Base-by-base conservation (phyloP, 2,797 vertebrate species). In the Apogon talboti region DNA sequence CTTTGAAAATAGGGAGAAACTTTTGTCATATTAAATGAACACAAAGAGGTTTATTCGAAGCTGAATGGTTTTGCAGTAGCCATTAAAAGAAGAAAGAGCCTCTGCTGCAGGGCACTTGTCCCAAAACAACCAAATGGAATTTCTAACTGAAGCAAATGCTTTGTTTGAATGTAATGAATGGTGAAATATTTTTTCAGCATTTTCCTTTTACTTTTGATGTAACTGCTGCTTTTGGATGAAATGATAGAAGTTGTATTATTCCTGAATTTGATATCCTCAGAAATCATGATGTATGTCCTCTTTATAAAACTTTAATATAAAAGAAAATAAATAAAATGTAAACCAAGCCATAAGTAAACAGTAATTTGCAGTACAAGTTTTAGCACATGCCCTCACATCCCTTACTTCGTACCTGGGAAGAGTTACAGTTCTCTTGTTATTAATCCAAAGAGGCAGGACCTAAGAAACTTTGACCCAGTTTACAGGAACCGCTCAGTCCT, bases 391-490 rank as follows among this genome's bases (percentile, higher is more conserved):
- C 16, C 35, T 56, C 6, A 7, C 43, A 42, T 65, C 40, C 7
- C 11, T 62, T 58, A 41, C 43, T 52, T 63, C n/a, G 33, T 73
- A 55, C 46, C 45, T 63, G 50, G 19, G 11, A 37, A 54, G 9
- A 15, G 35, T 45, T 66, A 52, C 55, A 49, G 49, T 79, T 54
- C 63, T 78, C 42, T 52, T 66, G 51, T 41, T 76, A 18, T 81
- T 56, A 54, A 61, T 47, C 58, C 49, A 46, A 62, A 82, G 74
- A 80, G 79, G 55, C 60, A 63, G 61, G 49, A 77, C 61, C 71
- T 77, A 65, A 66, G 69, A 83, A 91, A 90, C 90, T 87, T 86
- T 91, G 88, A 90, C 85, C 85, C 84, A 91, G 76, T 91, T 92
- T 88, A 86, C 78, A 87, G 84, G 85, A 90, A 84, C 71, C 42